Base-by-base conservation (phyloP, 1,140 invertebrate species). In the Oedothorax gibbosus region DNA sequence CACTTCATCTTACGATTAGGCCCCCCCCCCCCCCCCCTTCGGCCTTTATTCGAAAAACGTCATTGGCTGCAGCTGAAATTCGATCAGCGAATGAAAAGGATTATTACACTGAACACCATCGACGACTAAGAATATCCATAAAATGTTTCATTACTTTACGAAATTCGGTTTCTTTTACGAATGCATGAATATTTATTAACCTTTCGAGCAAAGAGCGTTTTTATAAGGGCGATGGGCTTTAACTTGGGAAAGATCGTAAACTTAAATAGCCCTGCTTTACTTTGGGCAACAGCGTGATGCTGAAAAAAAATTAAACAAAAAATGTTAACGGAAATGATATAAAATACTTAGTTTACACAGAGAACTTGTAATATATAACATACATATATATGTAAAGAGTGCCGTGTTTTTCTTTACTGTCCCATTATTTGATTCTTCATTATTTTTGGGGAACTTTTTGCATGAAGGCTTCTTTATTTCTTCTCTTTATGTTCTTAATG, bases 131-230 rank as follows among this genome's bases (percentile, higher is more conserved):
- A 84, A 84, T 84, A 84, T 84, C 81, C 81, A 84, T 84, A 84
- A 84, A 84, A 84, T 76, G 81, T 84, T 84, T 84, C 81, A 84
- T 84, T 84, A 84, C 81, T 84, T 76, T 76, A 66, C 81, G 81
- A 84, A 84, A 75, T 84, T 84, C 71, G 81, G 69, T 83, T 83
- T 75, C 71, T 72, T n/a, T 64, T 72, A 83, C 81, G 81, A 83
- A 83, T 83, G 81, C 71, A 83, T 83, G 81, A 82, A 82, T 82
- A 82, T 82, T 84, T 84, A 84, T 84, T 84, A 84, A 84, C 72
- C 81, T 84, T 84, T 68, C 53, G 72, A 84, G 81, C 72, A 75
- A 84, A 84, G 81, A 84, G 60, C 71, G 72, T 69, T 84, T 84
- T 84, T 72, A 84, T 73, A 57, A 54, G 66, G 76, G 64, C 51